Evolutionary conservation across 2,888 invertebrate species (phyloP).

Genomic region (Dascillus cervinus): DNA sequence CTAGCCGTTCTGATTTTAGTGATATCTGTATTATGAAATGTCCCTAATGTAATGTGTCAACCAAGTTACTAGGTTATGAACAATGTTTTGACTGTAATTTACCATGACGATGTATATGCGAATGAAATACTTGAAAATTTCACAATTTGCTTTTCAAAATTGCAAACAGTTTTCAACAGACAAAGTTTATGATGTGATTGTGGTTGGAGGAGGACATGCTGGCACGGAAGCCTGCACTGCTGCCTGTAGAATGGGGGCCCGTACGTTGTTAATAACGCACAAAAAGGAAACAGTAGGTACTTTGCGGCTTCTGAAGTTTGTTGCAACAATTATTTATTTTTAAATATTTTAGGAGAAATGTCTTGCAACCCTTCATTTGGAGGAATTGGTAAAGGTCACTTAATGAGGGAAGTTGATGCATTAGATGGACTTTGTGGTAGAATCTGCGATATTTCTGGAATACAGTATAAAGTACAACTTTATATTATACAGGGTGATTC

Average conservation of each 20-base stretch:
- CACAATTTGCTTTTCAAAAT: not conserved
- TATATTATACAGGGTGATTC: too few species aligned
- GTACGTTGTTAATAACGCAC: constrained; percentile 75
- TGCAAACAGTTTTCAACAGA: constrained; percentile 8
- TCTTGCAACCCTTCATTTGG: constrained; percentile 92
- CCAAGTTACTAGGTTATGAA: too few species aligned
- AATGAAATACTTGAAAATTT: not conserved
- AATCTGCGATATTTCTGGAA: constrained; percentile 74
- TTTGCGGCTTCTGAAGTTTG: constrained; percentile 4
- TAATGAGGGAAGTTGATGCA: constrained; percentile 82
- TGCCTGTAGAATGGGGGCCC: constrained; percentile 73
- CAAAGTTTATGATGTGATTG: constrained; percentile 59
- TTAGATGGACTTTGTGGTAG: constrained; percentile 76
- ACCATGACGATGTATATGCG: too few species aligned
- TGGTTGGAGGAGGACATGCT: constrained; percentile 88
- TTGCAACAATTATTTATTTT: not conserved
- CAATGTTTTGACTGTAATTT: too few species aligned
- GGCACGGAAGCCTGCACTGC: constrained; percentile 83
- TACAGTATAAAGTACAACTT: constrained; percentile 72
- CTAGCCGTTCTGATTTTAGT: too few species aligned
- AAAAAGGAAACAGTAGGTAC: constrained; percentile 73
- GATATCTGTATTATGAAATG: not conserved
- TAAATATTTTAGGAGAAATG: constrained; percentile 64
- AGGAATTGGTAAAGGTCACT: constrained; percentile 85
- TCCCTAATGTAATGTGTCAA: too few species aligned